Evolutionary conservation across 2,113 vertebrate species (phyloP), one percentile per base, ranked within the genome.

Genomic region (Thalassoma bifasciatum): DNA sequence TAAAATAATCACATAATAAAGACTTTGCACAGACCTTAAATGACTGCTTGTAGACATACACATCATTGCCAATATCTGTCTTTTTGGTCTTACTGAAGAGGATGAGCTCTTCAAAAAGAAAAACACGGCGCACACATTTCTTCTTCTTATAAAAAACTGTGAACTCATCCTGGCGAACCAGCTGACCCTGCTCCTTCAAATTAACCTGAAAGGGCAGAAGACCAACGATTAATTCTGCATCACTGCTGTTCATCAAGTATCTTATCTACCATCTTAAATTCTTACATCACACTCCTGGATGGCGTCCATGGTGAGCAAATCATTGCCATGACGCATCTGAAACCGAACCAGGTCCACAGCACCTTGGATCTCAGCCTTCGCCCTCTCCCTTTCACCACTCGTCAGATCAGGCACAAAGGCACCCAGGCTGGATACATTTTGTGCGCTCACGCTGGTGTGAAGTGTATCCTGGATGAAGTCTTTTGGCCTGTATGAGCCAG

Each of bases 261-360:
- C 19, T 13, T 13, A 42, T 30, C 49, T 26, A 1, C 14, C 1
- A 5, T 40, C 49, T 26, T 1, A 8, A 51, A 11, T 44, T 75
- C 93, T 93, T 81, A 95, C 94, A 61, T 95, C 94, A 79, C 94
- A 95, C n/a, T 94, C 92, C 65, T 86, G 92, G 66, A 95, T 94
- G 75, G 93, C 94, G 14, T 95, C 94, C 94, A 95, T 95, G 66
- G 93, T 94, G 46, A 94, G 92, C 50, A 95, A 91, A 63, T 95
- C 90, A 5, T 94, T 95, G 44, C 92, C 93, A 14, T 93, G 93
- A 5, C 92, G 93, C 81, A 95, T 93, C 86, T 95, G 93, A 81
- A 95, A 93, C 10, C 91, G 88, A 62, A 95, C 85, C 50, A 95
- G 84, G 52, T 93, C 86, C 2, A 92, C 88, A 14, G 94, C 94